A percentile compares a stretch with the other conserved stretches of the same genome.
These are phyloP conservation scores for Cheirogaleus medius DNA, from an alignment of 2,113 vertebrate genomes.

Conservation along the genomic window DNA sequence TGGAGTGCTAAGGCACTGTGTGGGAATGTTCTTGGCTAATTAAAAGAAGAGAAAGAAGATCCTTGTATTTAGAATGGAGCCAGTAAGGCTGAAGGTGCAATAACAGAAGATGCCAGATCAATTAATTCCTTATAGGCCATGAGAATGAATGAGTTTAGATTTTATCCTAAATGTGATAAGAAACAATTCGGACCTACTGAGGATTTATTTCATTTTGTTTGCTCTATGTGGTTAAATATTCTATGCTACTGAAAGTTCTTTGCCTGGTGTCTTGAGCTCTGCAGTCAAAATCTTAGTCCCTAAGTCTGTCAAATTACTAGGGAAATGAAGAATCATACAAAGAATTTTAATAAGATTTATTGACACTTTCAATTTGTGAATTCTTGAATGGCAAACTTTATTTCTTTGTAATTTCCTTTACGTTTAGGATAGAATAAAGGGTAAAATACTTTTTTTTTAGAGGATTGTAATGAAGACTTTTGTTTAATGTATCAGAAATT, in stretches of 20 bases:
- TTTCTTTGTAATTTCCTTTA: conserved; percentile 57
- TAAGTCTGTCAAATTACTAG: conserved; percentile 14
- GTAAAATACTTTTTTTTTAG: background rate
- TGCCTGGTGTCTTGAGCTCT: background rate
- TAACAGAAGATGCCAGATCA: background rate
- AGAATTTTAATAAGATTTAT: conserved; percentile 50
- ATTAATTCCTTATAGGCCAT: background rate
- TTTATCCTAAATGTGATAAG: background rate
- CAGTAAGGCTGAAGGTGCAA: background rate
- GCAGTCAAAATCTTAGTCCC: background rate
- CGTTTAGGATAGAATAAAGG: background rate
- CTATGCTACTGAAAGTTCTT: background rate
- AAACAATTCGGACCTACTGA: background rate
- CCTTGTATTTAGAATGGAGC: background rate
- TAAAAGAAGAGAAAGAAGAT: background rate
- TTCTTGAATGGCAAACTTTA: conserved; percentile 7
- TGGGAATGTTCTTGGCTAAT: background rate
- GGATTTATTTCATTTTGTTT: background rate
- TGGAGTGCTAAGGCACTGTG: background rate
- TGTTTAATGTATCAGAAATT: conserved; percentile 68
- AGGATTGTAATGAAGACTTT: conserved; percentile 51
- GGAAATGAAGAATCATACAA: conserved; percentile 28
- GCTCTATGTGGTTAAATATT: background rate
- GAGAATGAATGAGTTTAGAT: background rate
- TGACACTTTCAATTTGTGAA: conserved; percentile 10